Percentiles rank a stretch among this genome's conserved stretches.
phyloP scores from a whole-genome alignment of 2,113 vertebrate species.

The Phoenicopterus ruber region DNA sequence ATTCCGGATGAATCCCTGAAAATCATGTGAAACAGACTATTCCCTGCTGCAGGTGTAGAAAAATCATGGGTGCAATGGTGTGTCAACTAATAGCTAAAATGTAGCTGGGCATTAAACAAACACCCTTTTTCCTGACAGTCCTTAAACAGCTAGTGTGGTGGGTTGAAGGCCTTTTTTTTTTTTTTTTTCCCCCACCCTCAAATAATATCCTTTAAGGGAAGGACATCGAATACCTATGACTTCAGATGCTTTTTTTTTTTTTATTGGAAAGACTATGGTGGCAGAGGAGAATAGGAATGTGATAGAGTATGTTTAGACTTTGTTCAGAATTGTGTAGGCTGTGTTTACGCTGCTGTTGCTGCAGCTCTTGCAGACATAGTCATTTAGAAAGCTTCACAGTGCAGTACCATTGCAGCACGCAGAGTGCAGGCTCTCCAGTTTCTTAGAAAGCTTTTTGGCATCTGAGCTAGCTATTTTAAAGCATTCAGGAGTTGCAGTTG shows the following conservation, averaged over 20 bases:
- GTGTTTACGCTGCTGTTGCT: neutral
- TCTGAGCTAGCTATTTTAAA: neutral
- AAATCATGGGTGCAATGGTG: neutral
- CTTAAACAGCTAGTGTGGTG: neutral
- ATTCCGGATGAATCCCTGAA: neutral
- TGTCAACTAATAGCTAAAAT: neutral
- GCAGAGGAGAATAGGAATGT: neutral
- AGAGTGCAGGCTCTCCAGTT: neutral
- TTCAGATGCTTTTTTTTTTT: neutral
- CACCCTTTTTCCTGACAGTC: neutral
- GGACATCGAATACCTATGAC: neutral
- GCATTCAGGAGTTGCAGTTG: neutral
- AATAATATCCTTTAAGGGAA: neutral
- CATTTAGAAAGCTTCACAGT: neutral
- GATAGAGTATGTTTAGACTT: neutral
- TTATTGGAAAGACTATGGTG: neutral
- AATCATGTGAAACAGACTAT: neutral
- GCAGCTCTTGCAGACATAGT: neutral
- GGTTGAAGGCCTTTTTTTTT: neutral
- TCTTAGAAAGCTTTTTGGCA: slow-evolving; percentile 24
- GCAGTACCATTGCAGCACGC: neutral
- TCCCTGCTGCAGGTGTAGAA: neutral
- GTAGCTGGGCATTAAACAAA: neutral
- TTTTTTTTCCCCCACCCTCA: neutral
- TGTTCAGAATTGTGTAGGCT: neutral